Evolutionary conservation across 2,888 invertebrate genomes (phyloP), one percentile per base, ranked within the genome.

Genomic region (Agriopis marginaria): DNA sequence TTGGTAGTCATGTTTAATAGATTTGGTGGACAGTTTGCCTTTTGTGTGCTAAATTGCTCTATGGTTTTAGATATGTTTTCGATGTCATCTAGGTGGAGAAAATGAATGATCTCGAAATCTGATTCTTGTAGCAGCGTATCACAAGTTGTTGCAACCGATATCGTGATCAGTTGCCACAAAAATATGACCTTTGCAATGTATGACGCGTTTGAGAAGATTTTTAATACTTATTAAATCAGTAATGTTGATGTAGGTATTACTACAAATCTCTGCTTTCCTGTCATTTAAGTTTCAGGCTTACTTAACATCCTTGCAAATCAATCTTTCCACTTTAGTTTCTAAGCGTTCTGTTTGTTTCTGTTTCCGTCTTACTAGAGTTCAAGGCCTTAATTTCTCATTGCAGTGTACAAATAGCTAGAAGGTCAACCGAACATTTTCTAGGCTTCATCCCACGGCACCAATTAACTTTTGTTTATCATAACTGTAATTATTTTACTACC

Each of bases 391-490:
- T 65, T 62, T 62, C 56, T 65, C 49, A 68, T 54, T 40, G 32
- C 45, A n/a, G 40, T 66, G 40, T 45, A 47, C 39, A 68, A 68
- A 64, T 55, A 42, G 50, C 44, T 44, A n/a, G 50, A 70, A 71
- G 73, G 75, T 71, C 70, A 74, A 64, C 23, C 62, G 8, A 64
- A 45, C 76, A 60, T 69, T 78, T 79, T 79, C 75, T 77, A 72
- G 75, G 78, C 72, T 80, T 74, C 77, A 74, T 86, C 86, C 77
- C 87, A 87, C 86, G 86, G 82, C 72, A 77, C 78, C 76, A 87
- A 86, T 87, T 82, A 83, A 82, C 81, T 84, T 54, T 85, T 85
- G 82, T 86, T 82, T 83, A 80, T 80, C 70, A 70, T 85, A 84
- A 84, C 84, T 80, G 83, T 78, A 56, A 66, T 61, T 67, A 66